Evolutionary conservation across 2,113 vertebrate genomes (phyloP).

Genomic region (Tinamus guttatus): DNA sequence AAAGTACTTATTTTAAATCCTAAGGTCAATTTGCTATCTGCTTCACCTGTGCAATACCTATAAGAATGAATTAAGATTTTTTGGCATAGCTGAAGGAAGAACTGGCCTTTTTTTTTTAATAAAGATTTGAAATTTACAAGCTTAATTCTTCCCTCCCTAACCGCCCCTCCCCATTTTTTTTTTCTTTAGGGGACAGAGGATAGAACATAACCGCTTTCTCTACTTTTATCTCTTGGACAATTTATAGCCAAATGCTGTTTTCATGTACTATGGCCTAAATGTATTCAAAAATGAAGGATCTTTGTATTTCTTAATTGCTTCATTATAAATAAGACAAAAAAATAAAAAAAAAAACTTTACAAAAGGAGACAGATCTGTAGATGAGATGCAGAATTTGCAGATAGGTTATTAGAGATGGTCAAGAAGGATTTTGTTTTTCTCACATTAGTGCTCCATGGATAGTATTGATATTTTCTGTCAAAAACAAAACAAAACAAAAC

Average conservation of each 20-base stretch:
- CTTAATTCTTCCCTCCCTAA: neutral
- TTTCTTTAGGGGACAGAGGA: neutral
- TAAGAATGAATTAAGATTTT: neutral
- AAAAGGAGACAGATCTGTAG: neutral
- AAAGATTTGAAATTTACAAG: neutral
- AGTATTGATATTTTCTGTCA: neutral
- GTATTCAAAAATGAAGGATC: neutral
- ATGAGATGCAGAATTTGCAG: neutral
- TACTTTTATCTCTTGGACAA: neutral
- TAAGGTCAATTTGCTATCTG: neutral
- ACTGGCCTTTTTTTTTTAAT: neutral
- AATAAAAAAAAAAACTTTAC: neutral
- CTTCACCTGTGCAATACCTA: neutral
- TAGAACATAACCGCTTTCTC: neutral
- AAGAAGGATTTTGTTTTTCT: neutral
- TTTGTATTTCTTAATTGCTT: neutral
- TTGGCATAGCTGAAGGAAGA: neutral
- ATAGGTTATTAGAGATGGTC: neutral
- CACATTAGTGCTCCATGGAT: neutral
- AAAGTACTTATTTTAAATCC: neutral
- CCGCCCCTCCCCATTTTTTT: accelerated
- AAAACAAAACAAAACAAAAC: neutral
- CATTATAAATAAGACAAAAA: neutral
- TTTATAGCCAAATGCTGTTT: neutral
- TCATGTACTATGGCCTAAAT: neutral